Percentiles rank a stretch among this genome's conserved stretches.
Evolutionary conservation across 2,797 vertebrate genomes (phyloP).

Genomic region (Tolypeutes matacus): DNA sequence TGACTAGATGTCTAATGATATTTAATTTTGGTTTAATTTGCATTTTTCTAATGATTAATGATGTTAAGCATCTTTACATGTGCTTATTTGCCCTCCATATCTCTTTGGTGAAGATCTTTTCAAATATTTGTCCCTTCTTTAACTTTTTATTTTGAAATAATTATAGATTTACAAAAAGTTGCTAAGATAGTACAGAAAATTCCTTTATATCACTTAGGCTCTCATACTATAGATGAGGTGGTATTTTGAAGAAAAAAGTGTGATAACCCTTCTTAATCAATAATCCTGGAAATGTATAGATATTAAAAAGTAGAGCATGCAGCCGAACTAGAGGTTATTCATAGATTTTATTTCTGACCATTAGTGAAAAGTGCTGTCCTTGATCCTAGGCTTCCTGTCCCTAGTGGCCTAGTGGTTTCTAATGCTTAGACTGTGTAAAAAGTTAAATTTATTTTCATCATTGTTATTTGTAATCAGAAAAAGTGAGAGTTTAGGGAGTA

Average conservation of each 20-base stretch:
- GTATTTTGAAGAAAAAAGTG: background rate
- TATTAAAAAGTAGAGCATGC: background rate
- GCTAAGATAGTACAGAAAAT: background rate
- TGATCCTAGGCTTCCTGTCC: background rate
- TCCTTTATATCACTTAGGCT: background rate
- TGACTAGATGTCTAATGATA: background rate
- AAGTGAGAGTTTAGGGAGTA: background rate
- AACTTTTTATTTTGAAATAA: background rate
- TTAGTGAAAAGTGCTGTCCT: background rate
- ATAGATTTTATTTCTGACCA: background rate
- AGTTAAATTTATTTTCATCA: background rate
- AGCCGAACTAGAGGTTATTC: background rate
- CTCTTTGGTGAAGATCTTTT: background rate
- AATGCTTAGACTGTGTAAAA: background rate
- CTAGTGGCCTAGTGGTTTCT: background rate
- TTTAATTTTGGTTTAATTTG: background rate
- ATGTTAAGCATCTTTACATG: background rate
- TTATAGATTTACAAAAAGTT: conserved; percentile 6
- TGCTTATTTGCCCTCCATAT: background rate
- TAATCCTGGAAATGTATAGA: background rate
- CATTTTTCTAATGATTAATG: background rate
- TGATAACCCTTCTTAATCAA: background rate
- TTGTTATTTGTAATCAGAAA: background rate
- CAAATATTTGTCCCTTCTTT: background rate
- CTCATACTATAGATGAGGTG: background rate